Percentiles rank a stretch among this genome's conserved stretches.
phyloP scores from a whole-genome alignment of 2,888 invertebrate genomes.

The Torymus tubicola region DNA sequence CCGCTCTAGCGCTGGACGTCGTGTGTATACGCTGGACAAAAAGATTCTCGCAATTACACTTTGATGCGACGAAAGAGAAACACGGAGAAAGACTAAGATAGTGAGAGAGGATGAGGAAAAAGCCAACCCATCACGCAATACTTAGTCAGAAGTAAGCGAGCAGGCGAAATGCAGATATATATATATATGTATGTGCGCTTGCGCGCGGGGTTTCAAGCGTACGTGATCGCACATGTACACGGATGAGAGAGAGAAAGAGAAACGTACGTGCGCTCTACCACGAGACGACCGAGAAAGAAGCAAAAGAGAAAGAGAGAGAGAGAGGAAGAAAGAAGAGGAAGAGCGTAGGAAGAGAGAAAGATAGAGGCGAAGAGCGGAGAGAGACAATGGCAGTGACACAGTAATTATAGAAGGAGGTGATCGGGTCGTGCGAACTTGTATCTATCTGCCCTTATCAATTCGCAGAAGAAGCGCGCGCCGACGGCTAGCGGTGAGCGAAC shows the following conservation, averaged over 20 bases:
- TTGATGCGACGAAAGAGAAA: not conserved
- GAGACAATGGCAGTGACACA: constrained; percentile 67
- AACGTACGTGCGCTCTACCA: too few species aligned
- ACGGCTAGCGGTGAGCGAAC: too few species aligned
- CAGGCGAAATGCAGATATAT: too few species aligned
- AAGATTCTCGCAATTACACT: not conserved
- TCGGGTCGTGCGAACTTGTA: constrained; percentile 61
- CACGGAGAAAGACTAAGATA: not conserved
- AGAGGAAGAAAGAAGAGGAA: constrained; percentile 29
- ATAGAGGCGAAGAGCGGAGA: not conserved
- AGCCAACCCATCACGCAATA: not conserved
- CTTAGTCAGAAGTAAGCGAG: not conserved
- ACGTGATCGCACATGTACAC: too few species aligned
- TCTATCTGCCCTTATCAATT: constrained; percentile 62
- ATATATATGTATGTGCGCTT: too few species aligned
- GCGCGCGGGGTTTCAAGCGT: too few species aligned
- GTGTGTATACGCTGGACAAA: too few species aligned
- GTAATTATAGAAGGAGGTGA: constrained; percentile 65
- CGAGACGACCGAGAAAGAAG: not conserved
- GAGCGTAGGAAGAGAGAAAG: constrained; percentile 22
- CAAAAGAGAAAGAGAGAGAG: not conserved
- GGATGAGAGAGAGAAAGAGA: too few species aligned
- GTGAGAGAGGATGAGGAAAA: constrained; percentile 15
- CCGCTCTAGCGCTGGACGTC: too few species aligned
- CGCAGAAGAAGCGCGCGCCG: constrained; percentile 43